phyloP scores from a whole-genome alignment of 2,113 vertebrate genomes.

The Litocranius walleri region DNA sequence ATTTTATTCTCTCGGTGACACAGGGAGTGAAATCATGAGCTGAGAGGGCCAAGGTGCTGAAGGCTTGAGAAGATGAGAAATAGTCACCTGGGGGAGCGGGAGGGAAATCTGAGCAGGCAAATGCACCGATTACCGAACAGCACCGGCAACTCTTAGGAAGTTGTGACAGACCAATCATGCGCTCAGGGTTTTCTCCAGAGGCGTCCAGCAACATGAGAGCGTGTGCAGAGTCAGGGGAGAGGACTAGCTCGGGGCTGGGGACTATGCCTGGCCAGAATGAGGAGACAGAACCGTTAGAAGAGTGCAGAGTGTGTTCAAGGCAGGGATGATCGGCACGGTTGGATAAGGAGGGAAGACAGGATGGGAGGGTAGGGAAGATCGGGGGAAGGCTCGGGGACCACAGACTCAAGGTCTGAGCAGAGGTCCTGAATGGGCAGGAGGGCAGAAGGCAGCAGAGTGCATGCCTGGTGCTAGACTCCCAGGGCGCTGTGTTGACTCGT shows the following conservation, averaged over 20 bases:
- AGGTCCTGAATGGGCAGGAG: background rate
- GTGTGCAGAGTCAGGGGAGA: accelerated
- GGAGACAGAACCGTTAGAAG: too few relatives aligned
- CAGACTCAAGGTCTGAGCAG: background rate
- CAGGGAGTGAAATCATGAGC: background rate
- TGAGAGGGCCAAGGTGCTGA: background rate
- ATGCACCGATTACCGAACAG: accelerated
- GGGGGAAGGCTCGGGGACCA: accelerated
- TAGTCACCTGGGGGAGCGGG: background rate
- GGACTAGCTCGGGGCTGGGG: accelerated
- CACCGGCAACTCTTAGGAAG: background rate
- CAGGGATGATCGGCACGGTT: accelerated
- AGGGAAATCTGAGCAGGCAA: background rate
- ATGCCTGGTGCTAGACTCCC: accelerated
- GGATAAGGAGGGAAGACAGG: too few relatives aligned
- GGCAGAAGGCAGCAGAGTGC: background rate
- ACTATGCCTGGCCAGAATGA: accelerated
- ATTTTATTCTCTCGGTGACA: background rate
- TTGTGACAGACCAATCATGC: accelerated
- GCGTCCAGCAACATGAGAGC: accelerated
- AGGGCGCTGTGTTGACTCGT: accelerated
- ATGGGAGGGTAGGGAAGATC: accelerated
- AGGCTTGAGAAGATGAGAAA: background rate
- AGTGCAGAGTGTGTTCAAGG: background rate
- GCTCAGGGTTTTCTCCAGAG: background rate